These are phyloP conservation scores for Monochamus alternatus DNA, from an alignment of 2,888 invertebrate genomes.

Conservation along the genomic window DNA sequence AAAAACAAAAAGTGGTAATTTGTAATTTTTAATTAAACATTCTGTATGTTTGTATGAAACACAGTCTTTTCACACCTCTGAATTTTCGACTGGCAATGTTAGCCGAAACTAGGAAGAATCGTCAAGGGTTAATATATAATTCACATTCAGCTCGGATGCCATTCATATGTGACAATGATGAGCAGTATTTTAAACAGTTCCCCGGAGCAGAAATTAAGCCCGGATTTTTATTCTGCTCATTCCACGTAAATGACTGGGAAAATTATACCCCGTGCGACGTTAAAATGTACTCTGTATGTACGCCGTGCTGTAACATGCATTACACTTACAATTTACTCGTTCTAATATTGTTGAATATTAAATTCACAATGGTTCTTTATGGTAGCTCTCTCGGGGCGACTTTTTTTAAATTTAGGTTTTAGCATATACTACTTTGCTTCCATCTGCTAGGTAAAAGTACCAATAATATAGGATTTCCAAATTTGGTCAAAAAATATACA, in stretches of 20 bases:
- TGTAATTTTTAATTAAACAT: too few species aligned
- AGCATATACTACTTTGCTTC: too few species aligned
- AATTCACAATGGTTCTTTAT: not conserved
- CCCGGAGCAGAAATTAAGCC: constrained; percentile 31
- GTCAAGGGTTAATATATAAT: constrained; percentile 11
- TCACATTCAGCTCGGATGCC: constrained; percentile 11
- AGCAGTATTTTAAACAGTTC: constrained; percentile 24
- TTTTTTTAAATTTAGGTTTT: too few species aligned
- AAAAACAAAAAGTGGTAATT: too few species aligned
- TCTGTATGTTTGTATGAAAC: too few species aligned
- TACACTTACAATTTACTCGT: constrained; percentile 27
- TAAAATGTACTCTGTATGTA: constrained; percentile 33
- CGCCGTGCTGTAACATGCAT: constrained; percentile 21
- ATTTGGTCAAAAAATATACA: too few species aligned
- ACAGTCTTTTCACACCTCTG: too few species aligned
- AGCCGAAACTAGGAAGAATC: not conserved
- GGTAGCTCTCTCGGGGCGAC: too few species aligned
- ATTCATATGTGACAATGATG: constrained; percentile 28
- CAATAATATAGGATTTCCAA: too few species aligned
- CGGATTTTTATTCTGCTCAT: constrained; percentile 34
- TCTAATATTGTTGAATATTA: constrained; percentile 24
- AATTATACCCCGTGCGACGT: constrained; percentile 23
- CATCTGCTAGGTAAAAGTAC: too few species aligned
- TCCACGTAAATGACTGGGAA: constrained; percentile 38
- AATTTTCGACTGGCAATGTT: too few species aligned